phyloP scores from a whole-genome alignment of 2,797 vertebrate species.

The Falco naumanni region DNA sequence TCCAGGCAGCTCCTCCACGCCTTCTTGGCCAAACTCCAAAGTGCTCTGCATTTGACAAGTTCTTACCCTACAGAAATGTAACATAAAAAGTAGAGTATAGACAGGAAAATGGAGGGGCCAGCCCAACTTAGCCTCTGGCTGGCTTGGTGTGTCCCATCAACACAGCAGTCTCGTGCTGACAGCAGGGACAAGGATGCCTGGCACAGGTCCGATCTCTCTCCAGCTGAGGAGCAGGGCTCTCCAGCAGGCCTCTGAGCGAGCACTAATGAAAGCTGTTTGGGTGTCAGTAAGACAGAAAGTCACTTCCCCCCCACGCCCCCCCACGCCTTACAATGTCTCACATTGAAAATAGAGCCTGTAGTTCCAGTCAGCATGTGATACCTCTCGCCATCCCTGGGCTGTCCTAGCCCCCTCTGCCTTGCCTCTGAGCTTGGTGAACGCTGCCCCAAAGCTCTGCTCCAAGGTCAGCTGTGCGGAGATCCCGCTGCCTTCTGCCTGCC shows the following conservation, averaged over 20 bases:
- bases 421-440: rapidly evolving
- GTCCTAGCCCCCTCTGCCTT: not conserved
- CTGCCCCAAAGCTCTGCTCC: not conserved
- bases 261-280: not conserved
- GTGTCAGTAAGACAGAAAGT: not conserved
- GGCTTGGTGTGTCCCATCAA: not conserved
- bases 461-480: not conserved
- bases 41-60: not conserved
- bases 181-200: not conserved
- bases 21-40: not conserved
- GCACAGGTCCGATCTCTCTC: not conserved
- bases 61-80: not conserved
- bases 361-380: rapidly evolving
- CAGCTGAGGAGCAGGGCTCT: not conserved
- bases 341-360: not conserved
- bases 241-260: not conserved
- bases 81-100: not conserved
- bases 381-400: not conserved
- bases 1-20: not conserved
- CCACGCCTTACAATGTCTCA: not conserved
- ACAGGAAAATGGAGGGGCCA: too few species aligned
- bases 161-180: not conserved
- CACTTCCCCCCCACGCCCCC: not conserved
- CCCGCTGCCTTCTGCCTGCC: not conserved
- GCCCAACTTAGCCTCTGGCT: not conserved